Percentiles rank a stretch among this genome's conserved stretches.
Conservation (phyloP, 2,888 invertebrate genomes). For the Lobophora halterata region DNA sequence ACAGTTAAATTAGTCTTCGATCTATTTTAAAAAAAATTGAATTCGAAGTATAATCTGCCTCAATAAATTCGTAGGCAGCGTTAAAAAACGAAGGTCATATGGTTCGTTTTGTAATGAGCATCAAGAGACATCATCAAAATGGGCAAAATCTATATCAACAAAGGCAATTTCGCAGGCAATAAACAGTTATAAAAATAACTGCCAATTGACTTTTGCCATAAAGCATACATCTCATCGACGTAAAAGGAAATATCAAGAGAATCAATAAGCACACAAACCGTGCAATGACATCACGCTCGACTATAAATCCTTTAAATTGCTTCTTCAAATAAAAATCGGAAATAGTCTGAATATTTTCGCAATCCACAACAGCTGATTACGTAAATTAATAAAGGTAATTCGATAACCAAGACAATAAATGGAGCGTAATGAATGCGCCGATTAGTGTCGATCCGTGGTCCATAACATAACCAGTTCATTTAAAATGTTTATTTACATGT, state of each 20-base stretch:
- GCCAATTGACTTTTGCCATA: constrained; percentile 9
- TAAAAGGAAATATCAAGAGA: constrained; percentile 28
- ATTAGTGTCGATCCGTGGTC: constrained; percentile 10
- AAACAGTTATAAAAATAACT: constrained; percentile 4
- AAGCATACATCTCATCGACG: constrained; percentile 17
- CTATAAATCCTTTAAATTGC: constrained; percentile 20
- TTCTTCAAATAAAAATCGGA: constrained; percentile 17
- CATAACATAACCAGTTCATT: constrained; percentile 21
- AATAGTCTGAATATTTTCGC: constrained; percentile 26
- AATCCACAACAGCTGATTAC: constrained; percentile 24
- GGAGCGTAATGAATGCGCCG: constrained; percentile 8
- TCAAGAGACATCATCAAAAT: too few relatives aligned
- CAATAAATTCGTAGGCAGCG: too few relatives aligned
- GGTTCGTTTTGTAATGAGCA: too few relatives aligned
- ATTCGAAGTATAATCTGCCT: too few relatives aligned
- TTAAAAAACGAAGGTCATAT: too few relatives aligned
- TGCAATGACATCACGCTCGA: constrained; percentile 30
- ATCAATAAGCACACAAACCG: constrained; percentile 21
- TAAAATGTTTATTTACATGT: constrained; percentile 14
- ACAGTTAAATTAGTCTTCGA: too few relatives aligned
- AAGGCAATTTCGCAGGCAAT: too few relatives aligned
- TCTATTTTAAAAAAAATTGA: too few relatives aligned
- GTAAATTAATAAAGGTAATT: constrained; percentile 12
- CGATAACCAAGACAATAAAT: constrained; percentile 5
- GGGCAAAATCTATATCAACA: too few relatives aligned